Evolutionary conservation across 1,140 invertebrate genomes (phyloP).

Genomic region (Phymorhynchus buccinoides): DNA sequence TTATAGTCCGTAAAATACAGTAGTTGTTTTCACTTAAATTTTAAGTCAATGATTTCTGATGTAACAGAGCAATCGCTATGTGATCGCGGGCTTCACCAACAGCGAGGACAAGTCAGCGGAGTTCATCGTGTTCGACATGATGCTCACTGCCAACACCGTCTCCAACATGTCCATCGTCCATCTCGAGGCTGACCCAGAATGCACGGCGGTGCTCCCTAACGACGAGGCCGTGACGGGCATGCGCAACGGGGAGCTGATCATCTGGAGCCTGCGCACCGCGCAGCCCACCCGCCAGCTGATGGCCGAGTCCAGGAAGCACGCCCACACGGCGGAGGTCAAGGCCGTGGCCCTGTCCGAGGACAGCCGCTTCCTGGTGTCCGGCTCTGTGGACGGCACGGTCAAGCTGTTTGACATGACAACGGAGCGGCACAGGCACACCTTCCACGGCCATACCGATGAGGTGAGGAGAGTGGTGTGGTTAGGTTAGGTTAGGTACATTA

Average conservation of each 20-base stretch:
- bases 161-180: conserved; percentile 65
- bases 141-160: conserved; percentile 60
- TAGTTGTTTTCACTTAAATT: too few relatives aligned
- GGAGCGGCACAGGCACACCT: conserved; percentile 66
- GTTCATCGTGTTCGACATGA: conserved; percentile 73
- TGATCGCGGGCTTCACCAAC: conserved; percentile 71
- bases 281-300: conserved; percentile 66
- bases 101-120: conserved; percentile 70
- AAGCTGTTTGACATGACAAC: conserved; percentile 71
- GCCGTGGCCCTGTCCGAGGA: conserved; percentile 68
- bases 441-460: conserved; percentile 71
- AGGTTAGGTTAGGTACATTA: too few relatives aligned
- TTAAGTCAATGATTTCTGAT: too few relatives aligned
- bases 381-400: conserved; percentile 70
- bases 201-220: conserved; percentile 69
- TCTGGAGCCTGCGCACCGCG: conserved; percentile 70
- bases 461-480: conserved; percentile 47
- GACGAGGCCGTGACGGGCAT: conserved; percentile 72
- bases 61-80: conserved; percentile 67
- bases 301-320: conserved; percentile 57
- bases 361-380: conserved; percentile 68
- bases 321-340: conserved; percentile 69
- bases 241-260: conserved; percentile 70
- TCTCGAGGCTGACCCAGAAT: conserved; percentile 69
- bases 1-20: too few relatives aligned